Evolutionary conservation across 2,797 vertebrate species (phyloP), one percentile per base, ranked within the genome.

Genomic region (Pseudocheirus occidentalis): DNA sequence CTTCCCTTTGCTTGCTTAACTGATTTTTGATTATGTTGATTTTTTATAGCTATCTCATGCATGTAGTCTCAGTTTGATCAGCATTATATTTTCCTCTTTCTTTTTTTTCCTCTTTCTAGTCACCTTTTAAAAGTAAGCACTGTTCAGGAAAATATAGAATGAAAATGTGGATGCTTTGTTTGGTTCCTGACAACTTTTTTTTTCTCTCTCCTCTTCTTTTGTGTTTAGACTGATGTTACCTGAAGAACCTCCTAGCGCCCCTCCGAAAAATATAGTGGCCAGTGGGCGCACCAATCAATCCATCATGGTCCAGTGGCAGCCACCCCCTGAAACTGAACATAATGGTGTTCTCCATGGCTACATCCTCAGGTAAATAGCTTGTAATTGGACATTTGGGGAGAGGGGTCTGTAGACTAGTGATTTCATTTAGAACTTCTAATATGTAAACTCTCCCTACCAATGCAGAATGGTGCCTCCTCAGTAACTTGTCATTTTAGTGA

Each of bases 241-340:
- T 1, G 99, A 99, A 97, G 99, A 99, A 95, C 99, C 99, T 0
- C 99, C 99, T 31, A 99, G 99, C 18, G 99, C 99, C 0, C 99
- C 99, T 0, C 99, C 99, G 0, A 99, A 99, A 98, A 99, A 99
- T 91, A 99, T 99, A 0, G 99, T 99, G 95, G 99, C 99, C 95
- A 99, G 99, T 9, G 99, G 99, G 9, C 98, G 99, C 34, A 99
- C 99, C 96, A 99, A 99, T 96, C 99, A 99, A 98, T 99, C 99
- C 91, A 99, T 99, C 97, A 99, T 99, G 99, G 99, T 99, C 50
- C 99, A 99, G 98, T 99, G 99, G 99, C 99, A 99, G 96, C 99
- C 99, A 1, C 99, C 99, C 29, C 99, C 99, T 0, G 99, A 99
- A 94, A 99, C 99, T 0, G 99, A 99, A 97, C 99, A 99, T 92